Conservation (phyloP, 2,113 vertebrate genomes). For the Aphelocoma coerulescens region DNA sequence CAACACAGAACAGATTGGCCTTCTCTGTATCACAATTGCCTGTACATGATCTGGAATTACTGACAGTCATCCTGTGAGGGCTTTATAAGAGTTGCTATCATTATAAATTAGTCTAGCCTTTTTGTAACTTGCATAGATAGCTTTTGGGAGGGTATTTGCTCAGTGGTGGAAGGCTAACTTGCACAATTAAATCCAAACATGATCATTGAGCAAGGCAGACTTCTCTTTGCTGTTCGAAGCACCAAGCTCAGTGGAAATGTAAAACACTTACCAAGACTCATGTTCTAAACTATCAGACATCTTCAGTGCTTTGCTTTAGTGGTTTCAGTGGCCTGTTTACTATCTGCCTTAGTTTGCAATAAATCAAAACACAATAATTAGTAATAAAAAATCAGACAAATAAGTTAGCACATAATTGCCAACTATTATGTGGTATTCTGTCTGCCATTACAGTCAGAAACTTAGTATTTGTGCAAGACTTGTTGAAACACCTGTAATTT, state of each 20-base stretch:
- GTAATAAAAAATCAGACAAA: not conserved
- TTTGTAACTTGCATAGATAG: not conserved
- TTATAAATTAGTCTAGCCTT: not conserved
- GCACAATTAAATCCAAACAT: not conserved
- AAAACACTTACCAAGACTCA: not conserved
- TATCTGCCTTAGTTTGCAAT: not conserved
- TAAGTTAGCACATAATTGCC: not conserved
- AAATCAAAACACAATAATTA: not conserved
- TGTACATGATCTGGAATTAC: not conserved
- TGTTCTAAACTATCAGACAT: not conserved
- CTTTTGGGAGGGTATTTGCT: not conserved
- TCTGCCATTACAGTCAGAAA: not conserved
- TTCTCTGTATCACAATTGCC: not conserved
- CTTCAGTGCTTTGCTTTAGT: not conserved
- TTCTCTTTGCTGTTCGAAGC: not conserved
- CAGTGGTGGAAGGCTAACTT: not conserved
- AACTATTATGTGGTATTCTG: not conserved
- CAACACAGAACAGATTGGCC: rapidly evolving
- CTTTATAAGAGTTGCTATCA: not conserved
- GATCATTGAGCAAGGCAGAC: not conserved
- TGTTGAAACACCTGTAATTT: not conserved
- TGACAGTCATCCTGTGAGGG: not conserved
- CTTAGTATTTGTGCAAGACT: not conserved
- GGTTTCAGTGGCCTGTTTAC: not conserved
- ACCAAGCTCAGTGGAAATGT: not conserved